These are phyloP conservation scores for Amitus sp. DNA, from an alignment of 2,888 invertebrate species.

Conservation along the genomic window DNA sequence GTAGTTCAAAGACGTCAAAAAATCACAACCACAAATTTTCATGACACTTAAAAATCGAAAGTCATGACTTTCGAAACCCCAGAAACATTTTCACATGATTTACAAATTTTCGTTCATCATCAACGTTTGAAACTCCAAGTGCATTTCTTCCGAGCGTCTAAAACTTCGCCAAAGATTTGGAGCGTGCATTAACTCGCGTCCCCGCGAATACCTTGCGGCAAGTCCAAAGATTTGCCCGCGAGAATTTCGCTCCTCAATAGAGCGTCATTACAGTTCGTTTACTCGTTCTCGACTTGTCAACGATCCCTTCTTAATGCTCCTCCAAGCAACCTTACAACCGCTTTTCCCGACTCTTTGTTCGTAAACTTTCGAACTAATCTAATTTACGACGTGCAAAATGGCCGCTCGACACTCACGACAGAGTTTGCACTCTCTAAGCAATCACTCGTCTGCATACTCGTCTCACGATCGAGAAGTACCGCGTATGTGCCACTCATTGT, in stretches of 20 bases:
- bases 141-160: no score
- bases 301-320: conserved; percentile 52
- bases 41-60: no score
- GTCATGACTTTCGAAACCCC: no score
- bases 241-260: conserved; percentile 37
- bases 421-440: conserved; percentile 44
- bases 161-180: no score
- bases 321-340: conserved; percentile 45
- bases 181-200: no score
- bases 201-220: conserved; percentile 29
- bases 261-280: conserved; percentile 46
- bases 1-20: no score
- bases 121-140: no score
- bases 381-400: conserved; percentile 59
- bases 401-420: conserved; percentile 42
- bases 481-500: conserved; percentile 36
- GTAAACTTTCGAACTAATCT: conserved; percentile 60
- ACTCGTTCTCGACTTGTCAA: conserved; percentile 52
- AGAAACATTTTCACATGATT: no score
- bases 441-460: conserved; percentile 41
- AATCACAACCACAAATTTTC: no score
- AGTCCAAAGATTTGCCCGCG: conserved; percentile 32
- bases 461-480: conserved; percentile 28
- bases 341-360: conserved; percentile 43
- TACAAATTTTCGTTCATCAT: no score